Percentiles rank a stretch among this genome's conserved stretches.
Evolutionary conservation across 2,797 vertebrate species (phyloP).

Genomic region (Danionella dracula): DNA sequence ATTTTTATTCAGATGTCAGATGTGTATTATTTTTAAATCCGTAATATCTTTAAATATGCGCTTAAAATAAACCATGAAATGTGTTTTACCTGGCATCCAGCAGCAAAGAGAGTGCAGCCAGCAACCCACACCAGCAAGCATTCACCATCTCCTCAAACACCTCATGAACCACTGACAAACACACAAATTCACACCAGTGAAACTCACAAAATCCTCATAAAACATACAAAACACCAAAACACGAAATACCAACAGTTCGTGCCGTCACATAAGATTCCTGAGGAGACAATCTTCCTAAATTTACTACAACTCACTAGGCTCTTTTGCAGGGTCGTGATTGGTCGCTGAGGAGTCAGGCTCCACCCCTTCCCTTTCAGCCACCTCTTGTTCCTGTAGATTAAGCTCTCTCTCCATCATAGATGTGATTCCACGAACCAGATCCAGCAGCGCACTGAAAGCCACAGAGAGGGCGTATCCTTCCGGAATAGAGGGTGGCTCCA

Average conservation of each 20-base stretch:
- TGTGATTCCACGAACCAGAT: conserved; percentile 95
- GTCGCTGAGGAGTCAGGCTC: conserved; percentile 49
- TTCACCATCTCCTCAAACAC: conserved; percentile 99
- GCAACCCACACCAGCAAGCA: conserved; percentile 95
- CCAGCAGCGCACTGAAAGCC: conserved; percentile 94
- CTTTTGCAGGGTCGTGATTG: too few species aligned
- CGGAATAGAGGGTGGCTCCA: conserved; percentile 94
- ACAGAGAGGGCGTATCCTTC: conserved; percentile 98
- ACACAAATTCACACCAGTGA: conserved; percentile 34
- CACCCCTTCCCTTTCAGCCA: conserved; percentile 45
- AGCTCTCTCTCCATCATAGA: conserved; percentile 92
- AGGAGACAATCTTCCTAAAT: too few species aligned
- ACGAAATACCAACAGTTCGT: too few species aligned
- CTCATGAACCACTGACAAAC: conserved; percentile 77
- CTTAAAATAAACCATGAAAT: neutral
- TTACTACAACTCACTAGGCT: too few species aligned
- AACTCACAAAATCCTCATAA: too few species aligned
- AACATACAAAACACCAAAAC: too few species aligned
- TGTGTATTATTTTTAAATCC: too few species aligned
- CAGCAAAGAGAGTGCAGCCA: conserved; percentile 91
- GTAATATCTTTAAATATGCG: too few species aligned
- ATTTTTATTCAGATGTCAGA: too few species aligned
- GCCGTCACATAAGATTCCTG: too few species aligned
- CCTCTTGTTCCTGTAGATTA: conserved; percentile 60
- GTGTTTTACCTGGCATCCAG: conserved; percentile 97